These are phyloP conservation scores for Petroica traversi DNA, from an alignment of 2,113 vertebrate genomes.

Conservation along the genomic window DNA sequence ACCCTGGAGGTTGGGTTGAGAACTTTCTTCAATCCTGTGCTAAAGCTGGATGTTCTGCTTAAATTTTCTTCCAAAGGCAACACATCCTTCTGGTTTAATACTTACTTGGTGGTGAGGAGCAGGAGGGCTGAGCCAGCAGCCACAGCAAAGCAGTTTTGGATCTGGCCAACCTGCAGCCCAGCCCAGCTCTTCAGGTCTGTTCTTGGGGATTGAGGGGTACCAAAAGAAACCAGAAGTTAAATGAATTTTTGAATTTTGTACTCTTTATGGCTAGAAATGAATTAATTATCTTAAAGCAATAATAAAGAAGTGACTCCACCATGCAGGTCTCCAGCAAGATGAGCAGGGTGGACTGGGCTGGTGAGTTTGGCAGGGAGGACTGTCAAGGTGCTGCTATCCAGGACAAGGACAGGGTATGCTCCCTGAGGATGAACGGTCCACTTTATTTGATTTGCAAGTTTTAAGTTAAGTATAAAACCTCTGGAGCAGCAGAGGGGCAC, in stretches of 20 bases:
- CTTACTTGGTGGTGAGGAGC: neutral
- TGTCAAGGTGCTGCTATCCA: neutral
- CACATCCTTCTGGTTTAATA: neutral
- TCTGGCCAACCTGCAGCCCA: neutral
- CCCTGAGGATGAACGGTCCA: neutral
- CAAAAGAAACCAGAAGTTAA: neutral
- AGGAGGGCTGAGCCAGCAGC: neutral
- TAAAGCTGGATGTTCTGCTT: neutral
- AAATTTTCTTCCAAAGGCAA: neutral
- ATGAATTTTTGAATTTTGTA: neutral
- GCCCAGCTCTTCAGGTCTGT: neutral
- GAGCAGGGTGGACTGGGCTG: neutral
- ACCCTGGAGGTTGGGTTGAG: neutral
- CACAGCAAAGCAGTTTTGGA: neutral
- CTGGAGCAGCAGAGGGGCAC: neutral
- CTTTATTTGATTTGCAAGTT: neutral
- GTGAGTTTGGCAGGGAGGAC: neutral
- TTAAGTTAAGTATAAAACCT: neutral
- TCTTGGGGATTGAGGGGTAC: neutral
- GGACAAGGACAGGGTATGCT: neutral
- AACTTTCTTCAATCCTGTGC: neutral
- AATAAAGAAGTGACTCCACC: neutral
- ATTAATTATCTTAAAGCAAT: neutral
- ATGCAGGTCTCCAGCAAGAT: neutral
- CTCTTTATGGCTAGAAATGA: neutral